Percentiles rank a stretch among this genome's conserved stretches.
These are phyloP conservation scores for Vanessa cardui DNA, from an alignment of 2,888 invertebrate genomes.

Conservation along the genomic window DNA sequence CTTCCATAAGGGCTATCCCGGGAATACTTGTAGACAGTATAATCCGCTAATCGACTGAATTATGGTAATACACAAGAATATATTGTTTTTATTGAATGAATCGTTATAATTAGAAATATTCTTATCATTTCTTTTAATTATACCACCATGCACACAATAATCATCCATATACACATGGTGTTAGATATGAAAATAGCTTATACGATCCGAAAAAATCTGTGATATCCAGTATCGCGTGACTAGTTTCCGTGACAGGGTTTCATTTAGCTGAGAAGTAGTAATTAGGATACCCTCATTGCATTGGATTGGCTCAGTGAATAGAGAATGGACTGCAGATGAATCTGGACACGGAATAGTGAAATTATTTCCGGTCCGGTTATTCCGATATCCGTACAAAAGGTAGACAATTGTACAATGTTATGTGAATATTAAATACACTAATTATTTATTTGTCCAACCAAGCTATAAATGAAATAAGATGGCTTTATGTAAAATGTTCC, in stretches of 20 bases:
- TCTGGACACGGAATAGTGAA: constrained; percentile 34
- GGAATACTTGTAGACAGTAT: no score
- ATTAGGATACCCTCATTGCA: constrained; percentile 60
- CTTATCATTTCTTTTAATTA: background rate
- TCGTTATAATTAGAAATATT: background rate
- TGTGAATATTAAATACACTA: no score
- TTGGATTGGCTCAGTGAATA: constrained; percentile 49
- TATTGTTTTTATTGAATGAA: no score
- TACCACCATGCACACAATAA: background rate
- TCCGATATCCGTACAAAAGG: constrained; percentile 6
- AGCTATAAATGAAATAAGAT: no score
- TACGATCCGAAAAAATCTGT: background rate
- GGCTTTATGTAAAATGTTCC: no score
- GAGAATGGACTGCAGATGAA: constrained; percentile 32
- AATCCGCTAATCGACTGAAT: no score
- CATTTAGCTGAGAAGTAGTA: constrained; percentile 54
- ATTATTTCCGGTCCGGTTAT: constrained; percentile 25
- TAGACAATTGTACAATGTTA: no score
- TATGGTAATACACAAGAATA: no score
- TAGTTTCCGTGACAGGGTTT: constrained; percentile 54
- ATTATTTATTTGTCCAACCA: no score
- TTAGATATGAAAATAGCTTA: constrained; percentile 1
- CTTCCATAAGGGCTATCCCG: no score
- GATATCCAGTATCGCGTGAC: constrained; percentile 49
- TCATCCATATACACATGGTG: background rate